Conservation (phyloP, 2,888 invertebrate genomes). For the Napeogenes sylphis region DNA sequence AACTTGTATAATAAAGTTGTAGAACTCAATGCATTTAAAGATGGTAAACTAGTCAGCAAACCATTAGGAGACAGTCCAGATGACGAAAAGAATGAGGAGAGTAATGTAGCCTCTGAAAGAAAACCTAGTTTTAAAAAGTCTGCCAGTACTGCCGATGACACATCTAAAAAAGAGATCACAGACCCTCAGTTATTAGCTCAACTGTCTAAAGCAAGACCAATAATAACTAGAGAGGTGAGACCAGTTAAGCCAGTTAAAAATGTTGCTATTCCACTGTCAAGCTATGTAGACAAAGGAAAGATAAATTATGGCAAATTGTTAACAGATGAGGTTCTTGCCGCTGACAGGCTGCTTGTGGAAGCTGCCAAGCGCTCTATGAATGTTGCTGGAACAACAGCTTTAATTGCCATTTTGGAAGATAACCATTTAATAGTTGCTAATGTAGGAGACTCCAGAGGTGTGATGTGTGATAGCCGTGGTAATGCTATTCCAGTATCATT, state of each 20-base stretch:
- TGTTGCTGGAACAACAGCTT: slow-evolving; percentile 92
- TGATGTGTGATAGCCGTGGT: slow-evolving; percentile 94
- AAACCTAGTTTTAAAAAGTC: slow-evolving; percentile 83
- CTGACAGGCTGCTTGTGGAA: slow-evolving; percentile 88
- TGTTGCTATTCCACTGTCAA: slow-evolving; percentile 73
- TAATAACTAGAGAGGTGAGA: slow-evolving; percentile 80
- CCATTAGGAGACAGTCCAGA: slow-evolving; percentile 54
- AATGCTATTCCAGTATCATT: slow-evolving; percentile 94
- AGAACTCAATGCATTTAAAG: slow-evolving; percentile 83
- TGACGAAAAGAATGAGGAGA: slow-evolving; percentile 63
- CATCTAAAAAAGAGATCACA: slow-evolving; percentile 79
- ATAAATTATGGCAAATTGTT: slow-evolving; percentile 89
- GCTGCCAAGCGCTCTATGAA: slow-evolving; percentile 87
- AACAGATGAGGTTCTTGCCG: slow-evolving; percentile 91
- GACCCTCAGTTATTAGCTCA: slow-evolving; percentile 82
- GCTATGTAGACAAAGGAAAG: slow-evolving; percentile 85
- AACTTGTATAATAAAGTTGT: slow-evolving; percentile 87
- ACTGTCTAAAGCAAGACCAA: slow-evolving; percentile 78
- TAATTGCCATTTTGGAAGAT: slow-evolving; percentile 91
- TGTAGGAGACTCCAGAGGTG: slow-evolving; percentile 97
- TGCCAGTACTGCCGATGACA: slow-evolving; percentile 79
- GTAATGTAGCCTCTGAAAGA: slow-evolving; percentile 62
- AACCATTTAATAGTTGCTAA: slow-evolving; percentile 93
- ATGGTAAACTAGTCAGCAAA: slow-evolving; percentile 70
- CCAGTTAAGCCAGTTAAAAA: slow-evolving; percentile 68